Conservation (phyloP, 1,140 invertebrate genomes). For the Lethrus apterus region DNA sequence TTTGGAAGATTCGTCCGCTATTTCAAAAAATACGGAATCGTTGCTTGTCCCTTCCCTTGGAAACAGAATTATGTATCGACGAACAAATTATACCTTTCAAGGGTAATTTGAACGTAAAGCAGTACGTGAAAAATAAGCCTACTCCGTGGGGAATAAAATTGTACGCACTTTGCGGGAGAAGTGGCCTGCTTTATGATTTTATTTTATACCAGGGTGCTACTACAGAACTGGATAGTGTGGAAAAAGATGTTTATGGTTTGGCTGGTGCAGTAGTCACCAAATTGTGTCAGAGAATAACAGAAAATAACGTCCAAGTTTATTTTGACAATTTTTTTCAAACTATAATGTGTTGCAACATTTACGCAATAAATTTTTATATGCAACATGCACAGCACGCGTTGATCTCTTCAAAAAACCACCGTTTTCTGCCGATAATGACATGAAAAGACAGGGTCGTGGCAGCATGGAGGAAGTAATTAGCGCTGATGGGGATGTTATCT, state of each 20-base stretch:
- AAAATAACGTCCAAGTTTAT: constrained; percentile 21
- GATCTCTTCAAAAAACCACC: constrained; percentile 37
- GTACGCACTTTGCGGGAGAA: constrained; percentile 15
- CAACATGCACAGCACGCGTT: constrained; percentile 34
- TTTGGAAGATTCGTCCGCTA: constrained; percentile 33
- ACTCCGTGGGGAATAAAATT: constrained; percentile 21
- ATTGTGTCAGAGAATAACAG: constrained; percentile 31
- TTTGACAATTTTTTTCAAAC: constrained; percentile 37
- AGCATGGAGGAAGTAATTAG: constrained; percentile 38
- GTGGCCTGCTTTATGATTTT: constrained; percentile 20
- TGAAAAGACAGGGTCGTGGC: constrained; percentile 37
- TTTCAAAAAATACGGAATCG: constrained; percentile 27
- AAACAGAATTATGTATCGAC: constrained; percentile 1
- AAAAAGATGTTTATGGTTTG: constrained; percentile 9
- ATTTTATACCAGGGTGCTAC: constrained; percentile 19
- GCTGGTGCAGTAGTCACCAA: constrained; percentile 18
- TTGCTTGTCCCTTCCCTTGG: constrained; percentile 24
- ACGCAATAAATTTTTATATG: constrained; percentile 36
- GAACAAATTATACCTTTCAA: constrained; percentile 9
- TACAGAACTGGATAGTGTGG: constrained; percentile 13
- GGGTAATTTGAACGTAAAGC: constrained; percentile 15
- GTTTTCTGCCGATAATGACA: constrained; percentile 35
- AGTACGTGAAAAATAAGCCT: constrained; percentile 24
- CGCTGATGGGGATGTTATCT: too few species aligned
- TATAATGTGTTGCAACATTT: constrained; percentile 37